phyloP scores from a whole-genome alignment of 2,113 vertebrate genomes.

The Mionectes macconnelli region DNA sequence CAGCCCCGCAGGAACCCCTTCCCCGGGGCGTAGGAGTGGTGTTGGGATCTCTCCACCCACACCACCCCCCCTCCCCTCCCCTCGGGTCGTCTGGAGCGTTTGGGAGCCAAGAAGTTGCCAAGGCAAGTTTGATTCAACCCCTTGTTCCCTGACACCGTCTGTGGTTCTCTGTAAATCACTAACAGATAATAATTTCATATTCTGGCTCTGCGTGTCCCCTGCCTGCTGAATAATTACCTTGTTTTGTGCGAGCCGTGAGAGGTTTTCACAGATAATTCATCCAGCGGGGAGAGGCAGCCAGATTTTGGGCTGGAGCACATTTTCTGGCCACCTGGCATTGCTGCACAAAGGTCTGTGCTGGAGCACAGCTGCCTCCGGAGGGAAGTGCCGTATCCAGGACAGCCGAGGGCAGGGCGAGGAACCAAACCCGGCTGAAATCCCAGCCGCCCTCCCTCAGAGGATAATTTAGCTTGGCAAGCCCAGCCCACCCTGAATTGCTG shows the following conservation, averaged over 20 bases:
- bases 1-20: neutral
- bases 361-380: neutral
- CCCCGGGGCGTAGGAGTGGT: accelerated
- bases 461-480: neutral
- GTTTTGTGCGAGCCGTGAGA: slow-evolving; percentile 24
- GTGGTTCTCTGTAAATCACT: slow-evolving; percentile 19
- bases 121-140: slow-evolving; percentile 7
- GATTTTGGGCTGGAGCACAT: neutral
- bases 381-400: neutral
- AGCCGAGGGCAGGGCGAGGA: neutral
- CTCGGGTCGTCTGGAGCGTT: neutral
- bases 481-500: slow-evolving; percentile 3
- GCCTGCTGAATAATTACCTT: slow-evolving; percentile 60
- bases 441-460: neutral
- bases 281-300: slow-evolving; percentile 33
- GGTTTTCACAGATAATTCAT: slow-evolving; percentile 49
- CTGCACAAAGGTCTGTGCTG: neutral
- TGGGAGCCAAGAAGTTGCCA: slow-evolving; percentile 12
- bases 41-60: neutral
- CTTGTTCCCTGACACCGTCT: neutral
- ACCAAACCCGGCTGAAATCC: slow-evolving; percentile 3
- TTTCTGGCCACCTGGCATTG: slow-evolving; percentile 50
- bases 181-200: slow-evolving; percentile 42
- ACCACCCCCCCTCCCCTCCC: neutral
- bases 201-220: neutral